Conservation (phyloP, 2,888 invertebrate genomes). For the Hedya salicella region DNA sequence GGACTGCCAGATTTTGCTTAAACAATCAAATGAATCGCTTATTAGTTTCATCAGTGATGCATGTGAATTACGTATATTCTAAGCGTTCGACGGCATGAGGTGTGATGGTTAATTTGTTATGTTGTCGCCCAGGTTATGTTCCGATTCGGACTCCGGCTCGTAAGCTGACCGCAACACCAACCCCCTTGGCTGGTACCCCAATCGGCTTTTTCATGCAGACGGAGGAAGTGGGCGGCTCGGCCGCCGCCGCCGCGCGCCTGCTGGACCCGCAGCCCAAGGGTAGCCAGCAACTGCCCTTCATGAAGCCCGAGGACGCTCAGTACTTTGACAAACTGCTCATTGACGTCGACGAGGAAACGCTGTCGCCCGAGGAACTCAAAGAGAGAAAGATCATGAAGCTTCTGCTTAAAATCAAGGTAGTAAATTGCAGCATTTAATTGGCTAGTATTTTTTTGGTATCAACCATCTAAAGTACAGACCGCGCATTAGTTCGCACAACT, state of each 20-base stretch:
- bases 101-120: constrained; percentile 51
- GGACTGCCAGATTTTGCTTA: constrained; percentile 70
- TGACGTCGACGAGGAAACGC: constrained; percentile 98
- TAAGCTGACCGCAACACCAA: constrained; percentile 99
- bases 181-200: constrained; percentile 96
- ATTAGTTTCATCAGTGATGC: constrained; percentile 46
- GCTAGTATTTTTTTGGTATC: constrained; percentile 40
- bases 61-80: constrained; percentile 24
- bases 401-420: constrained; percentile 95
- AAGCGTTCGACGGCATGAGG: constrained; percentile 23
- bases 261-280: constrained; percentile 99
- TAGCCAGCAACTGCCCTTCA: constrained; percentile 95
- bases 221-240: constrained; percentile 93
- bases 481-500: no score
- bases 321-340: constrained; percentile 99
- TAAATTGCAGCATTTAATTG: background rate
- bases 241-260: constrained; percentile 90
- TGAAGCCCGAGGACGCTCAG: constrained; percentile 99
- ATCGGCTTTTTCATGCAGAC: constrained; percentile 98
- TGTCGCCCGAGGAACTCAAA: constrained; percentile 98
- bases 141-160: constrained; percentile 99
- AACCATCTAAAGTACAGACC: no score
- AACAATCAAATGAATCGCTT: constrained; percentile 58
- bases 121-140: constrained; percentile 90
- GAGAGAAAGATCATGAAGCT: constrained; percentile 99